Conservation (phyloP, 2,797 vertebrate species). For the Heliangelus exortis region DNA sequence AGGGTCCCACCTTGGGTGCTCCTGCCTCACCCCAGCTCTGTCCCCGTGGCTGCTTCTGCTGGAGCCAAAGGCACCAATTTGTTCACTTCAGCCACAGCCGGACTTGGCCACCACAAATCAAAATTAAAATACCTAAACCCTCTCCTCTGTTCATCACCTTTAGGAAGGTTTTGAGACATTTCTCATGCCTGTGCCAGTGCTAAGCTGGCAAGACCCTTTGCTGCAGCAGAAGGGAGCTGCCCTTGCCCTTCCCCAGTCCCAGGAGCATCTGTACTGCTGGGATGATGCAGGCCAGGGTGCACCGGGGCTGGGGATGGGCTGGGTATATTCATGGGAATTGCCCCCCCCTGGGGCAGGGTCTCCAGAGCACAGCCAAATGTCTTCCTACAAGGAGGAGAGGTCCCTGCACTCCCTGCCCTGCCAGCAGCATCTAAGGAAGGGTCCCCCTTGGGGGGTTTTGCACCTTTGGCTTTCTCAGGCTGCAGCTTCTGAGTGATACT, state of each 20-base stretch:
- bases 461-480: constrained; percentile 11
- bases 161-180: background rate
- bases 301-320: background rate
- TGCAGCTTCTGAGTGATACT: constrained; percentile 13
- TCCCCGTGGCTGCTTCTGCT: fast-evolving
- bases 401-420: background rate
- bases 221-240: background rate
- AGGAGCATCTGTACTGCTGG: background rate
- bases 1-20: background rate
- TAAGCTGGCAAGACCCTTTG: background rate
- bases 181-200: background rate
- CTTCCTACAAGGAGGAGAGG: background rate
- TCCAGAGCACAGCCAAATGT: background rate
- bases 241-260: background rate
- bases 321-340: fast-evolving
- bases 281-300: background rate
- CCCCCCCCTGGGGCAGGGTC: background rate
- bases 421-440: background rate
- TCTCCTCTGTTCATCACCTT: fast-evolving
- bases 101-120: fast-evolving
- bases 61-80: background rate
- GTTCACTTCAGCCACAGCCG: background rate
- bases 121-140: background rate
- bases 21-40: background rate
- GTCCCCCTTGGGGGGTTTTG: background rate